Evolutionary conservation across 1,140 invertebrate genomes (phyloP).

Genomic region (Druon quercuslanigerum): DNA sequence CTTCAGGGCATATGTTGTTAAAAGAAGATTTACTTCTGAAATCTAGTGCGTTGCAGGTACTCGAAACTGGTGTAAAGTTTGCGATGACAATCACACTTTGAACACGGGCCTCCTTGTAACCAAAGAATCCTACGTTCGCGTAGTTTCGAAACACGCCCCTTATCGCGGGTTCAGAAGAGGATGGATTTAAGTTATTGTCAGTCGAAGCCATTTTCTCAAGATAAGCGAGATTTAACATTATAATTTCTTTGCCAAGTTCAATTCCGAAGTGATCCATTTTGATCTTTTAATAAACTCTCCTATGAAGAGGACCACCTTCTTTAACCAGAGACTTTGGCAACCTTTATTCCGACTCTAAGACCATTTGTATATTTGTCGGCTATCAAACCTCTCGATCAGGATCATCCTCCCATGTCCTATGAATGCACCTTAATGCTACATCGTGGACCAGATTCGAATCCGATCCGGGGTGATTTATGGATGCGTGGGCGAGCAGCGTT

Average conservation of each 20-base stretch:
- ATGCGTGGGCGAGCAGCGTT: constrained; percentile 71
- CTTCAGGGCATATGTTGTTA: neutral
- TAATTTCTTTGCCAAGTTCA: too few relatives aligned
- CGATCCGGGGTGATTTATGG: constrained; percentile 67
- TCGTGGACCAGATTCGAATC: constrained; percentile 57
- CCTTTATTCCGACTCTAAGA: neutral
- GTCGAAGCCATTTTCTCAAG: too few relatives aligned
- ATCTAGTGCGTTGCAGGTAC: neutral
- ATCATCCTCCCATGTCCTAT: neutral
- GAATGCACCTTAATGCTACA: constrained; percentile 51
- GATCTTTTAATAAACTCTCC: too few relatives aligned
- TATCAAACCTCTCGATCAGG: neutral
- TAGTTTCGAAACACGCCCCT: constrained; percentile 5
- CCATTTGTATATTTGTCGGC: neutral
- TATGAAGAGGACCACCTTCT: too few relatives aligned
- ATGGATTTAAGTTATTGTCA: neutral
- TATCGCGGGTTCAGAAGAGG: neutral
- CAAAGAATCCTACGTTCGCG: constrained; percentile 12
- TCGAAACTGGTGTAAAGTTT: constrained; percentile 14
- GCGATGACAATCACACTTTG: constrained; percentile 14
- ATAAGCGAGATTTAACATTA: too few relatives aligned
- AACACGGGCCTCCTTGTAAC: neutral
- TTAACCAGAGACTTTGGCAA: too few relatives aligned
- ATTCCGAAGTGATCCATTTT: too few relatives aligned
- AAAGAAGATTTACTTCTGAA: constrained; percentile 2